Conservation (phyloP, 2,797 vertebrate genomes). For the Notolepis coatsorum region DNA sequence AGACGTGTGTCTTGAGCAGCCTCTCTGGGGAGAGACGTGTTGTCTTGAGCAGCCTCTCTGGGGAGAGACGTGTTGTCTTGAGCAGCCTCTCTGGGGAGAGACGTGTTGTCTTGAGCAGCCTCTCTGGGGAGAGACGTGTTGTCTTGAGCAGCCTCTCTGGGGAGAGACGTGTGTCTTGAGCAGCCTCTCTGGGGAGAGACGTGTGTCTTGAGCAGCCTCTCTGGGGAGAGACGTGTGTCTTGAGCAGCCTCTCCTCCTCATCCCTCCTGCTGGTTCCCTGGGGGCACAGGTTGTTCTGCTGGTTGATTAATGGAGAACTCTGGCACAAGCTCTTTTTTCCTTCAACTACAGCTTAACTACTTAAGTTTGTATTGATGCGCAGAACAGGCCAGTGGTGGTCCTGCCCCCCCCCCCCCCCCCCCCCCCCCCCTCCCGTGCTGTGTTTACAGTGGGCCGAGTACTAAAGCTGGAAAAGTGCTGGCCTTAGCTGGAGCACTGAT, state of each 20-base stretch:
- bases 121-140: too few species aligned
- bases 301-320: too few species aligned
- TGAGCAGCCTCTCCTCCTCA: background rate
- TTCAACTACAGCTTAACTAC: constrained; percentile 36
- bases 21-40: too few species aligned
- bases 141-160: too few species aligned
- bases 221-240: background rate
- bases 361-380: constrained; percentile 36
- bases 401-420: background rate
- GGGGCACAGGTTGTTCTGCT: background rate
- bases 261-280: background rate
- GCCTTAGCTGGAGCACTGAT: constrained; percentile 58
- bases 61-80: too few species aligned
- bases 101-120: too few species aligned
- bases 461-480: constrained; percentile 61
- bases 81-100: too few species aligned
- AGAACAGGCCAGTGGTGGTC: background rate
- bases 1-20: too few species aligned
- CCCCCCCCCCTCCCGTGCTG: constrained; percentile 25
- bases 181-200: too few species aligned
- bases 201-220: too few species aligned
- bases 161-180: too few species aligned
- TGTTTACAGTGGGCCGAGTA: constrained; percentile 31
- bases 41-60: too few species aligned
- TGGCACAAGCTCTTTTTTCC: constrained; percentile 16